phyloP scores from a whole-genome alignment of 2,113 vertebrate genomes.

The Salvelinus fontinalis region DNA sequence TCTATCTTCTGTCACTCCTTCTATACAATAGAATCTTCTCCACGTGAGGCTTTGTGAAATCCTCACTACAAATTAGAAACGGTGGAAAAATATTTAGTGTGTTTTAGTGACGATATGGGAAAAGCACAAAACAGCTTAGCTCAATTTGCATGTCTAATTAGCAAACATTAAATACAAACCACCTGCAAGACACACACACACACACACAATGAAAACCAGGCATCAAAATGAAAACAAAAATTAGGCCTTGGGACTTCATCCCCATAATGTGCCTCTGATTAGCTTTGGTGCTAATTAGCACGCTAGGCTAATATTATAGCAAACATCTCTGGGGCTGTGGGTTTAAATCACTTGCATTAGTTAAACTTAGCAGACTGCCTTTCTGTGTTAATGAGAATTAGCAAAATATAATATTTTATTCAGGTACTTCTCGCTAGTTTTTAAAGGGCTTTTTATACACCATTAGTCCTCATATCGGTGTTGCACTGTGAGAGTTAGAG shows the following conservation, averaged over 20 bases:
- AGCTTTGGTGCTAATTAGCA: constrained; percentile 13
- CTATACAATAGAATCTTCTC: neutral
- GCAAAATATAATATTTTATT: constrained; percentile 9
- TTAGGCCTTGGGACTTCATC: constrained; percentile 29
- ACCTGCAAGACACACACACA: constrained; percentile 20
- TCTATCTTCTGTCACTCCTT: neutral
- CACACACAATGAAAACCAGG: constrained; percentile 2
- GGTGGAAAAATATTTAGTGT: neutral
- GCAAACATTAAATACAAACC: constrained; percentile 1
- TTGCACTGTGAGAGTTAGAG: neutral
- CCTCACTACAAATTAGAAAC: neutral
- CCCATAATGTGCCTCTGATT: constrained; percentile 45
- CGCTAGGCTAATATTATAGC: constrained; percentile 3
- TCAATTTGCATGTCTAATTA: constrained; percentile 40
- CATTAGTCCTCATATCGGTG: neutral
- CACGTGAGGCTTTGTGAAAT: neutral
- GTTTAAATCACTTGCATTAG: constrained; percentile 19
- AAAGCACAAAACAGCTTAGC: neutral
- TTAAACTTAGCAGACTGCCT: constrained; percentile 3
- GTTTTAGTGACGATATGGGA: neutral
- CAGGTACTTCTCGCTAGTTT: neutral
- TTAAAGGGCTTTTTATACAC: neutral
- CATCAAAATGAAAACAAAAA: constrained; percentile 30
- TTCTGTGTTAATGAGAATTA: constrained; percentile 1
- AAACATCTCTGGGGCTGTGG: constrained; percentile 15